Conservation (phyloP, 2,888 invertebrate genomes). For the Agelastica alni region DNA sequence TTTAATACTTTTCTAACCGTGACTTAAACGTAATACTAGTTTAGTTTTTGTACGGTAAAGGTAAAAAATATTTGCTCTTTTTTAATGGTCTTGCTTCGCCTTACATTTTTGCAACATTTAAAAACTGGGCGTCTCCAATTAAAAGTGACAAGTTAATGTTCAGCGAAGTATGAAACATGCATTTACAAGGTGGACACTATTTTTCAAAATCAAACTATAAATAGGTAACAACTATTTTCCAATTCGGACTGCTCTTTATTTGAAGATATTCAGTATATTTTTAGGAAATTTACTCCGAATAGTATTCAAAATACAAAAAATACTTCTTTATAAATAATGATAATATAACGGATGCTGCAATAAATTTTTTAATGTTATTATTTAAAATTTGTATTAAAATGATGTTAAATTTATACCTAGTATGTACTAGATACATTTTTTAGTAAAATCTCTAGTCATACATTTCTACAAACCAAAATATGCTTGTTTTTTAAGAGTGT, state of each 20-base stretch:
- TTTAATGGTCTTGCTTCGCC: background rate
- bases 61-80: background rate
- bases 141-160: background rate
- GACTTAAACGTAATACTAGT: background rate
- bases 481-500: background rate
- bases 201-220: too few species aligned
- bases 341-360: too few species aligned
- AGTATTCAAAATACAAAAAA: too few species aligned
- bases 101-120: background rate
- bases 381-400: too few species aligned
- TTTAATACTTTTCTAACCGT: constrained; percentile 4
- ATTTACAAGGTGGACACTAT: too few species aligned
- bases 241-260: too few species aligned
- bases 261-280: too few species aligned
- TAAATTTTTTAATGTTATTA: too few species aligned
- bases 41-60: background rate
- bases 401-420: background rate
- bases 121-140: background rate
- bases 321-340: too few species aligned
- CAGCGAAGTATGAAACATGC: too few species aligned
- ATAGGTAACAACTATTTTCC: too few species aligned
- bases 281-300: too few species aligned
- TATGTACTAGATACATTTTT: background rate
- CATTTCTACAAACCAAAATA: background rate
- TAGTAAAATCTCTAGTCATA: background rate